A percentile compares a stretch with the other conserved stretches of the same genome.
Evolutionary conservation across 1,140 invertebrate species (phyloP).

Genomic region (Caenorhabditis latens): DNA sequence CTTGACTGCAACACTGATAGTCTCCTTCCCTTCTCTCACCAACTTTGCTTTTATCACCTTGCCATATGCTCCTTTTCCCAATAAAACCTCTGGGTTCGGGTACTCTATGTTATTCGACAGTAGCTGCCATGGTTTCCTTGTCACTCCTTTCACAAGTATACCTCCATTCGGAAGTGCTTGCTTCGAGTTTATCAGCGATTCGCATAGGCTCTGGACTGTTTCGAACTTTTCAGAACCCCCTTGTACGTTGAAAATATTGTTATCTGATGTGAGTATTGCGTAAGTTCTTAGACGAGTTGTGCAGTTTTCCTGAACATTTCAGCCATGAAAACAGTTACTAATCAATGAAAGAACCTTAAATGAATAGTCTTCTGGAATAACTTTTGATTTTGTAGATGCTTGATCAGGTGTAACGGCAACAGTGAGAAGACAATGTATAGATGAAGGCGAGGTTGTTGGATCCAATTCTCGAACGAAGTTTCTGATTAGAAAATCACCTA

Average conservation of each 20-base stretch:
- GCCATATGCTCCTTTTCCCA: background rate
- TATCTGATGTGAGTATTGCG: background rate
- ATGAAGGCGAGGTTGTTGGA: background rate
- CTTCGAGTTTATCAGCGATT: background rate
- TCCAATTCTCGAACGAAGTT: background rate
- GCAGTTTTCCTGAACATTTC: conserved; percentile 1
- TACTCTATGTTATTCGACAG: background rate
- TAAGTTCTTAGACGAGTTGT: background rate
- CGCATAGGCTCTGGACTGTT: background rate
- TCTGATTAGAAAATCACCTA: background rate
- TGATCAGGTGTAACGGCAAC: background rate
- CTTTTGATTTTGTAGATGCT: background rate
- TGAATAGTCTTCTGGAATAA: background rate
- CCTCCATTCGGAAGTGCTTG: background rate
- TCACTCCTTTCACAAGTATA: background rate
- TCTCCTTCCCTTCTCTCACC: background rate
- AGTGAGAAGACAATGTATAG: background rate
- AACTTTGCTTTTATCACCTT: conserved; percentile 8
- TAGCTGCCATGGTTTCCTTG: background rate
- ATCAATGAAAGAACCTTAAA: background rate
- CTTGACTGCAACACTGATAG: conserved; percentile 1
- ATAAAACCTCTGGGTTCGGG: background rate
- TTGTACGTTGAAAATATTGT: background rate
- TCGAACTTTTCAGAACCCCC: background rate
- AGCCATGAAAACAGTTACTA: background rate